Base-by-base conservation (phyloP, 2,113 vertebrate genomes). In the Malurus elegans region DNA sequence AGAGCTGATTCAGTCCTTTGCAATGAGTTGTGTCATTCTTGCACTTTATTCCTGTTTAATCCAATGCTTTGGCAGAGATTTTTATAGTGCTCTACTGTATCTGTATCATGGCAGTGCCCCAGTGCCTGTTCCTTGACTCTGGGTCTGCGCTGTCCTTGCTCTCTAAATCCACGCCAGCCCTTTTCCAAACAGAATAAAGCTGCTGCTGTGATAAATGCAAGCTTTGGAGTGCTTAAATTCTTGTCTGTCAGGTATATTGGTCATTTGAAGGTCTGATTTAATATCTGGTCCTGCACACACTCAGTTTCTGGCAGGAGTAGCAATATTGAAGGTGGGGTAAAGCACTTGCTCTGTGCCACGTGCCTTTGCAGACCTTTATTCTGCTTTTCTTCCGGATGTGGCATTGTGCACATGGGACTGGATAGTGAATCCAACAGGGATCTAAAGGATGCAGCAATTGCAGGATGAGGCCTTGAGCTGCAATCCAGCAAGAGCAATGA, bases 1-100 rank as follows among this genome's bases (percentile, higher is more conserved):
- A 93, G 92, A 36, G 57, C 8, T 32, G 58, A 78, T 93, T 95
- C 93, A 93, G 18, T 26, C 23, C 54, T 66, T 67, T 84, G 45
- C 94, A 90, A 86, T 57, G 32, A 92, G n/a, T 66, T 60, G 38
- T 78, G 79, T 53, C 56, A 47, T 69, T 90, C 58, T 71, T 65
- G 74, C 28, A 71, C 32, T 94, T 91, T 73, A 44, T 88, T 93
- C 57, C 61, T 86, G 54, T 76, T 83, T 81, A 91, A 76, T 67
- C 29, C 7, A 18, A 5, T 31, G 56, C 7, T 81, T 88, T 90
- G 62, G 81, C 54, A 88, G 87, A 54, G 90, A 28, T 31, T 87
- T 92, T 81, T 88, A 29, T 51, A 50, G 60, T 1, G 0, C 50
- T 79, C 5, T 60, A 2, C 31, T 1, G 1, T 61, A 45, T 88